Evolutionary conservation across 2,888 invertebrate species (phyloP).

Genomic region (Andrena camellia): DNA sequence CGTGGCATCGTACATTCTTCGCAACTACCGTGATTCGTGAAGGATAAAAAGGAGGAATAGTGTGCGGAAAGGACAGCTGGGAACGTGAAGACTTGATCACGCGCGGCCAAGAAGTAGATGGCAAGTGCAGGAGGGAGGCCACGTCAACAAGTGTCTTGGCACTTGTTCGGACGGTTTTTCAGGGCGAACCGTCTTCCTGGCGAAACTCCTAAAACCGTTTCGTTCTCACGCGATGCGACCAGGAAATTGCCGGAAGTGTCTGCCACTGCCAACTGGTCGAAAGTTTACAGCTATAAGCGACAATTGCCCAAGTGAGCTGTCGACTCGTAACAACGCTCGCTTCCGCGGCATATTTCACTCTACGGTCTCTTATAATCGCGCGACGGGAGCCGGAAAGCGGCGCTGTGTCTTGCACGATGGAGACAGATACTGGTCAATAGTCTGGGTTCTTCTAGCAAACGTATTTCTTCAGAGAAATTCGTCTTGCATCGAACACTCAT

Average conservation of each 20-base stretch:
- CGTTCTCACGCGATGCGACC: slow-evolving; percentile 48
- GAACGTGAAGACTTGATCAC: not conserved
- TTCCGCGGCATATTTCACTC: not conserved
- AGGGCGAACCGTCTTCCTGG: slow-evolving; percentile 37
- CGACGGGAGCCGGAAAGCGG: slow-evolving; percentile 6
- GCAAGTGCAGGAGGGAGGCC: not conserved
- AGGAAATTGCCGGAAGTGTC: slow-evolving; percentile 43
- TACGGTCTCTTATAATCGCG: slow-evolving; percentile 17
- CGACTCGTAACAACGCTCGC: not conserved
- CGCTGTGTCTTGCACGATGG: not conserved
- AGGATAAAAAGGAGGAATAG: not conserved
- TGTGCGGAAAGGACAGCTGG: not conserved
- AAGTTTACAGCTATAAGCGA: slow-evolving; percentile 33
- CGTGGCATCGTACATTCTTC: no score
- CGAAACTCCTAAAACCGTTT: slow-evolving; percentile 44
- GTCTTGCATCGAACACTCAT: not conserved
- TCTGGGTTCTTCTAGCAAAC: not conserved
- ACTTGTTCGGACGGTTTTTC: slow-evolving; percentile 59
- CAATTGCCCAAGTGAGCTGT: slow-evolving; percentile 32
- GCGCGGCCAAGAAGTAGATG: slow-evolving; percentile 21
- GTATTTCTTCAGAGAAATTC: not conserved
- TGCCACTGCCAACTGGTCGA: slow-evolving; percentile 34
- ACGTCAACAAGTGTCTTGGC: slow-evolving; percentile 79
- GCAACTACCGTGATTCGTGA: not conserved
- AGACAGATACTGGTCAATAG: not conserved